Base-by-base conservation (phyloP, 2,888 invertebrate genomes). In the Phymatocera aterrima region DNA sequence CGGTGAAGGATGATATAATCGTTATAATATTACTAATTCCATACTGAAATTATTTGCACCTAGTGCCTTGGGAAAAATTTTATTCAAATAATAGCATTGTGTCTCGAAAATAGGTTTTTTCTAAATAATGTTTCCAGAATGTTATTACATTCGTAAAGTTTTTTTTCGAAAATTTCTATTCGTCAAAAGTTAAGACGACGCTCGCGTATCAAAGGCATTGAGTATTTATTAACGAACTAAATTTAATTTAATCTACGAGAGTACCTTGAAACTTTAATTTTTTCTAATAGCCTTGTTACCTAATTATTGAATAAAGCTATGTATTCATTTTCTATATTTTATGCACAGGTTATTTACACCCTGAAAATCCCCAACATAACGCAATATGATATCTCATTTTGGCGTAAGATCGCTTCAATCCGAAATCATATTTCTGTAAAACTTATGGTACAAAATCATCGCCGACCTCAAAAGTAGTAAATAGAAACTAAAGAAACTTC, bases 301-400 rank as follows among this genome's bases (percentile, higher is more conserved):
- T 80, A 81, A 80, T 78, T 84, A 81, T 80, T 82, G 77, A 87
- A 86, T 85, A 87, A 86, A 87, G 79, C 79, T 84, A 87, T 86
- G 87, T 86, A 87, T 87, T 86, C 82, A 80, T 80, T 80, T 78
- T 4, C 79, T 60, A 81, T 68, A 61, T 80, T 78, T 28, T 5
- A 68, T 31, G 34, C 31, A n/a, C n/a, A 21, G 21, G 46, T 68
- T 46, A 68, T 43, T 68, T 28, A 1, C 43, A 40, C 34, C 40
- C 31, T 70, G 46, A 70, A 60, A 5, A 48, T 12, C 31, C n/a
- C 51, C 18, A 8, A 80, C 40, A 28, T n/a, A n/a, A n/a, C n/a
- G n/a, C n/a, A n/a, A n/a, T n/a, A n/a, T n/a, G n/a, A n/a, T n/a
- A n/a, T n/a, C n/a, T n/a, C n/a, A n/a, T n/a, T n/a, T n/a, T n/a